Base-by-base conservation (phyloP, 2,113 vertebrate genomes). In the Neodon shergylaensis region DNA sequence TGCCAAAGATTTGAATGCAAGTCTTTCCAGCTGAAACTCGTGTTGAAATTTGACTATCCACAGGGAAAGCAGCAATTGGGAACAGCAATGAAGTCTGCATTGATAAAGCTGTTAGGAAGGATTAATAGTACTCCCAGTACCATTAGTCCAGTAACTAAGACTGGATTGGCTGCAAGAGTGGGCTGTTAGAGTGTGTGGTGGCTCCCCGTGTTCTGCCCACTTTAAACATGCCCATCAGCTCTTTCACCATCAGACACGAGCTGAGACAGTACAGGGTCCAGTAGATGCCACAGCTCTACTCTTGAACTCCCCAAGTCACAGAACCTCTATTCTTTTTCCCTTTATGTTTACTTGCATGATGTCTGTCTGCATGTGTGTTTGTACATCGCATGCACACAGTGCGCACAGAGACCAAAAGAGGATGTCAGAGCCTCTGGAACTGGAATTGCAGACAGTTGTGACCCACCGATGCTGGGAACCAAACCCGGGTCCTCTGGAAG, bases 131-230 rank as follows among this genome's bases (percentile, higher is more conserved):
- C 36, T 8, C 3, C 7, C 1, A n/a, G 70, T 5, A 31, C 11
- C 33, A 68, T 68, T 36, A 68, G 14, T 68, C 11, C 31, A 36
- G 24, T 12, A 42, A 0, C 39, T 61, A 5, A 42, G 52, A 49
- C 77, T 90, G 17, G 36, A 39, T 39, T 22, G 17, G 17, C 22
- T 1, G 11, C 2, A 13, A n/a, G 33, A 52, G 26, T 3, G 16
- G 39, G 24, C 16, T 54, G 36, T 83, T 28, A 8, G 0, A 5
- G 1, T 2, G 19, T 12, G 3, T 42, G 26, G 21, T 6, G 31
- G 11, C 19, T 13, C 16, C 54, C 4, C 5, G 8, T 21, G 22
- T 10, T 22, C 16, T 24, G 6, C 4, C 54, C 22, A 2, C 19
- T 31, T 39, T 54, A 10, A 3, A 13, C 3, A 1, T 6, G 22